These are phyloP conservation scores for Leptopilina syphax DNA, from an alignment of 2,888 invertebrate genomes.

Conservation along the genomic window DNA sequence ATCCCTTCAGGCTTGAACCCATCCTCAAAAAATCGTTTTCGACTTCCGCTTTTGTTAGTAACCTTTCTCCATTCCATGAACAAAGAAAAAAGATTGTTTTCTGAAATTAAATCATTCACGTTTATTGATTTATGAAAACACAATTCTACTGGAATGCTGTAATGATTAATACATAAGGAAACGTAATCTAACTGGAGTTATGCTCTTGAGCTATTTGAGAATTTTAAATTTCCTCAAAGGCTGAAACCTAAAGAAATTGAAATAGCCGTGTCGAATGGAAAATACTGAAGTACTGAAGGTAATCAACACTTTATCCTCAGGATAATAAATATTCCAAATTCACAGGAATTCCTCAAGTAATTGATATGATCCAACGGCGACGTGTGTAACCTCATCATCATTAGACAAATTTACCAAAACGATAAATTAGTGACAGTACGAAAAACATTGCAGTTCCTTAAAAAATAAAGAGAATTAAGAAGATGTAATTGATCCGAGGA, in stretches of 20 bases:
- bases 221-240: neutral
- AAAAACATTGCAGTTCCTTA: neutral
- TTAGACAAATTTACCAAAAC: too few relatives aligned
- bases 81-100: too few relatives aligned
- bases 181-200: neutral
- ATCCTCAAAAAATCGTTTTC: too few relatives aligned
- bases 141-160: neutral
- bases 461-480: neutral
- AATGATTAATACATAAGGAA: conserved; percentile 1
- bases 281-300: neutral
- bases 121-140: neutral
- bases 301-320: neutral
- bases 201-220: conserved; percentile 9
- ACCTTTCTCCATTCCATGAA: too few relatives aligned
- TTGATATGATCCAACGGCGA: too few relatives aligned
- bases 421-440: too few relatives aligned
- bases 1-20: neutral
- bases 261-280: conserved; percentile 2
- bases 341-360: neutral
- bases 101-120: neutral
- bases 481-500: neutral
- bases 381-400: too few relatives aligned
- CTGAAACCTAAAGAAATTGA: neutral
- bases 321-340: conserved; percentile 10
- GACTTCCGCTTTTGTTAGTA: neutral